These are phyloP conservation scores for Xanthia icteritia DNA, from an alignment of 2,888 invertebrate species.

Conservation along the genomic window DNA sequence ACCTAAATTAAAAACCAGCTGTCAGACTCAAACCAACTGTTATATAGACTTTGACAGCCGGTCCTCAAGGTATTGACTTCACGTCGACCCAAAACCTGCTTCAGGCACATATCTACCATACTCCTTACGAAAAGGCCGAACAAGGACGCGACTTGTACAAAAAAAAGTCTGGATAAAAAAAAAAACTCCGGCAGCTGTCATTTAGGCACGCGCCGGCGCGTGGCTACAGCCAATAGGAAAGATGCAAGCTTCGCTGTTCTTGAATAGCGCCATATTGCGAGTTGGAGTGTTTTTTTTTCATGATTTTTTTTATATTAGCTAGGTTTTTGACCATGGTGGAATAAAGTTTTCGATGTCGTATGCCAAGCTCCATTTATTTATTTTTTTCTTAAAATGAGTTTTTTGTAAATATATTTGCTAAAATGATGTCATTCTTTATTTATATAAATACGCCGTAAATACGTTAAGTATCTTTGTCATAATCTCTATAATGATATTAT, in stretches of 20 bases:
- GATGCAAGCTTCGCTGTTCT: conserved; percentile 47
- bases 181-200: conserved; percentile 67
- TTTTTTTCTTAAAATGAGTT: too few relatives aligned
- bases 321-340: conserved; percentile 4
- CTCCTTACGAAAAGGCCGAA: conserved; percentile 61
- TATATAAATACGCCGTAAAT: too few relatives aligned
- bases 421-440: too few relatives aligned
- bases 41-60: conserved; percentile 25
- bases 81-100: conserved; percentile 24
- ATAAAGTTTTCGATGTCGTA: neutral
- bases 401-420: too few relatives aligned
- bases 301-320: conserved; percentile 39
- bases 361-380: neutral
- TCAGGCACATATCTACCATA: conserved; percentile 25
- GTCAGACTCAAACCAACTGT: conserved; percentile 31
- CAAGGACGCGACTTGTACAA: conserved; percentile 65
- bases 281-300: conserved; percentile 32
- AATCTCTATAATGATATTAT: too few relatives aligned
- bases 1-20: conserved; percentile 14
- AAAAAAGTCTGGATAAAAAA: conserved; percentile 55
- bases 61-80: conserved; percentile 36
- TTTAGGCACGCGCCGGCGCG: conserved; percentile 74
- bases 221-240: conserved; percentile 66
- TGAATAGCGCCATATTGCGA: conserved; percentile 55
- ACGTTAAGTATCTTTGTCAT: too few relatives aligned